Base-by-base conservation (phyloP, 37 sponge, comb jelly and placozoan species). In the Aplysina aerophoba region DNA sequence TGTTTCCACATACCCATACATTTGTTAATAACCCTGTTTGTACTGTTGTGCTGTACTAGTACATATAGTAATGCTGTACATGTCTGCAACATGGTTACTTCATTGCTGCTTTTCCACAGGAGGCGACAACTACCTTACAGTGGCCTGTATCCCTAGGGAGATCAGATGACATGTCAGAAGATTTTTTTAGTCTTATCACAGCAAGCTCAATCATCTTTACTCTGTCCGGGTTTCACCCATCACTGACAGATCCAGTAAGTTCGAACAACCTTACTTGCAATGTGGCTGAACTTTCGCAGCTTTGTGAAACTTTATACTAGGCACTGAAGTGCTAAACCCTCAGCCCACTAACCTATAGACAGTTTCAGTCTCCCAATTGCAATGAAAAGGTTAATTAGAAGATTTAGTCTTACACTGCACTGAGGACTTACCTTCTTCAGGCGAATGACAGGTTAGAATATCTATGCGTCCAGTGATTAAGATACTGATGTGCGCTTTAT, bases 101-200 rank as follows among this genome's bases (percentile, higher is more conserved):
- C 28, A 21, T 71, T 71, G 73, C 20, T 34, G 28, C 6, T 13
- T 15, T 19, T 34, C 3, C 28, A 3, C 12, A 75, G 78, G 37
- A 19, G 2, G 37, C 50, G 2, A 50, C 16, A n/a, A 50, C 12
- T 22, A 21, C 41, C 41, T 40, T 75, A 15, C n/a, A 50, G 21
- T 75, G 78, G 78, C 41, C 37, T 1, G 1, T 75, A 0, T 38
- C 78, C 12, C 22, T 75, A 21, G 78, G 78, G 54, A 75, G 78
- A 75, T 2, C 71, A 11, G 71, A 69, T 27, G 71, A 34, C 71
- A 69, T 27, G 1, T 36, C 78, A 22, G 5, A 53, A 36, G 53
- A 31, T 5, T 75, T 36, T 75, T 44, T 75, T 0, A 54, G 41
- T 12, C 25, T 75, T 17, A 11, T 36, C 0, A 4, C 24, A n/a